A percentile compares a stretch with the other conserved stretches of the same genome.
Evolutionary conservation across 2,888 invertebrate species (phyloP).

Genomic region (Micropterix aruncella): DNA sequence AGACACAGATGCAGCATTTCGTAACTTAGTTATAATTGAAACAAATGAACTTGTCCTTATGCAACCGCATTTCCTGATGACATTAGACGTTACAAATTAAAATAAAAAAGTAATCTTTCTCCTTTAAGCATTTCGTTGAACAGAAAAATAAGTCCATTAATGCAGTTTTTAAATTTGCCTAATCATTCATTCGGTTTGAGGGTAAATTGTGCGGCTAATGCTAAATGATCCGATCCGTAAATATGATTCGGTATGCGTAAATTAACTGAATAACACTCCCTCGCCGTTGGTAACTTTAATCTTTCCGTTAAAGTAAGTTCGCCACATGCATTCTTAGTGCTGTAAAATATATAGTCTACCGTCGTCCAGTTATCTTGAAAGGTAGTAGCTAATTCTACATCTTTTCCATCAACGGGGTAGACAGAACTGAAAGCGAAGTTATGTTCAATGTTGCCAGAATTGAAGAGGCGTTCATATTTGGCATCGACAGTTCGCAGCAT

Average conservation of each 20-base stretch:
- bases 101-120: too few species aligned
- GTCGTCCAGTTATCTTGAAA: conserved; percentile 61
- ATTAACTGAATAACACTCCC: conserved; percentile 40
- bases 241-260: conserved; percentile 58
- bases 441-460: conserved; percentile 49
- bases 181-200: conserved; percentile 18
- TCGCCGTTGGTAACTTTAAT: conserved; percentile 49
- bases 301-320: conserved; percentile 41
- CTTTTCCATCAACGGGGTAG: conserved; percentile 39
- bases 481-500: too few species aligned
- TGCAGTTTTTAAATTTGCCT: too few species aligned
- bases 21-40: too few species aligned
- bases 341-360: conserved; percentile 86
- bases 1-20: too few species aligned
- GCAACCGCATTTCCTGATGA: too few species aligned
- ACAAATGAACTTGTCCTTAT: too few species aligned
- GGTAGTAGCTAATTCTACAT: conserved; percentile 55
- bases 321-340: conserved; percentile 10
- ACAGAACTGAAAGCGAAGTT: conserved; percentile 52
- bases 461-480: conserved; percentile 28
- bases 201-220: conserved; percentile 59
- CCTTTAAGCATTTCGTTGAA: too few species aligned
- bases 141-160: too few species aligned
- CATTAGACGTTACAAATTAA: too few species aligned
- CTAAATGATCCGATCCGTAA: conserved; percentile 75